phyloP scores from a whole-genome alignment of 2,888 invertebrate species.

The Siphonodentalium dalli region DNA sequence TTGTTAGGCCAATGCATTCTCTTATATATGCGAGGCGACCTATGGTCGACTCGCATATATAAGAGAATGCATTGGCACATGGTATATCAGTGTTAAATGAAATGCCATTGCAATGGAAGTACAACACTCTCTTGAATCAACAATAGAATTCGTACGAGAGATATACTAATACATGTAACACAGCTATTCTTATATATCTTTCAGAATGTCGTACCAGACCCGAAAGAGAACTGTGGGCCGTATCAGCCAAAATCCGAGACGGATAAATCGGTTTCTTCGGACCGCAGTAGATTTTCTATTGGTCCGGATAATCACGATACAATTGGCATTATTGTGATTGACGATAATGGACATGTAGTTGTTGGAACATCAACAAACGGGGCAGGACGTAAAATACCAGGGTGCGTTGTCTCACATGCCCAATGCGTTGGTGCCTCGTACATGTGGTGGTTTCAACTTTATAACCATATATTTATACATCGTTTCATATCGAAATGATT shows the following conservation, averaged over 20 bases:
- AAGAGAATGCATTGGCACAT: no score
- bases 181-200: constrained; percentile 42
- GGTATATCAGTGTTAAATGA: no score
- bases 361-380: constrained; percentile 97
- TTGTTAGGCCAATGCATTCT: no score
- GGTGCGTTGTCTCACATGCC: constrained; percentile 68
- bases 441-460: no score
- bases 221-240: constrained; percentile 83
- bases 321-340: constrained; percentile 92
- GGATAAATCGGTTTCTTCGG: not conserved
- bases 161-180: not conserved
- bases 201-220: constrained; percentile 86
- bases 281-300: not conserved
- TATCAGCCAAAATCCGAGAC: constrained; percentile 68
- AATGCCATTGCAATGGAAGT: no score
- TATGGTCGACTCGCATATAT: no score
- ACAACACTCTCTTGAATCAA: no score
- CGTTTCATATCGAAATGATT: constrained; percentile 90
- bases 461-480: no score
- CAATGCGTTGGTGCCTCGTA: no score
- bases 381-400: constrained; percentile 88
- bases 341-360: constrained; percentile 78
- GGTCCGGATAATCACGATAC: constrained; percentile 87
- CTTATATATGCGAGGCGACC: no score
- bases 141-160: not conserved